These are phyloP conservation scores for Lumbricus terrestris DNA, from an alignment of 2,888 invertebrate genomes.

Conservation along the genomic window DNA sequence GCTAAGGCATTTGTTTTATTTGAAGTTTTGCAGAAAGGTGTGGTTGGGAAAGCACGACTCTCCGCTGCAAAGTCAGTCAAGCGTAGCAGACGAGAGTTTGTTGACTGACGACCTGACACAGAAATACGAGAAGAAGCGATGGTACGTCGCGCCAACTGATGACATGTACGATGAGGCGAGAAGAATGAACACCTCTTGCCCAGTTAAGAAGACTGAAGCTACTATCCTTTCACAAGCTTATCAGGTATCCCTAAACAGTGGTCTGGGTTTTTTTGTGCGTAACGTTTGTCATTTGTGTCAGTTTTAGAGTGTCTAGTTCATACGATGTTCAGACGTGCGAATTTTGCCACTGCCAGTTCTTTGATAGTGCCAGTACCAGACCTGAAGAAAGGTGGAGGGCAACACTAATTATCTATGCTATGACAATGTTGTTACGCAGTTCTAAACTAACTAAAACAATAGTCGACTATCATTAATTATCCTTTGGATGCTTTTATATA, in stretches of 20 bases:
- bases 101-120: conserved; percentile 58
- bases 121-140: conserved; percentile 89
- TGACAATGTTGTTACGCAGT: background rate
- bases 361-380: no score
- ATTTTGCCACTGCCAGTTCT: no score
- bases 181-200: conserved; percentile 48
- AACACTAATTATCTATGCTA: no score
- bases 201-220: conserved; percentile 18
- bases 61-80: background rate
- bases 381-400: no score
- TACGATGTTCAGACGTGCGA: background rate
- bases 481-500: background rate
- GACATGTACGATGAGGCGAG: conserved; percentile 56
- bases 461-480: background rate
- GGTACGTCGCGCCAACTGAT: conserved; percentile 60
- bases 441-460: background rate
- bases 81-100: background rate
- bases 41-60: conserved; percentile 24
- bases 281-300: background rate
- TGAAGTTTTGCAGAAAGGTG: conserved; percentile 22
- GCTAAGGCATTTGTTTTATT: background rate
- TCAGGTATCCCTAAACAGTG: background rate
- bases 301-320: background rate
- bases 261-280: no score
- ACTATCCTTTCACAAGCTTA: background rate